Evolutionary conservation across 35 echinoderm and acorn worm species (phyloP), one percentile per base, ranked within the genome.

Genomic region (Apostichopus japonicus): DNA sequence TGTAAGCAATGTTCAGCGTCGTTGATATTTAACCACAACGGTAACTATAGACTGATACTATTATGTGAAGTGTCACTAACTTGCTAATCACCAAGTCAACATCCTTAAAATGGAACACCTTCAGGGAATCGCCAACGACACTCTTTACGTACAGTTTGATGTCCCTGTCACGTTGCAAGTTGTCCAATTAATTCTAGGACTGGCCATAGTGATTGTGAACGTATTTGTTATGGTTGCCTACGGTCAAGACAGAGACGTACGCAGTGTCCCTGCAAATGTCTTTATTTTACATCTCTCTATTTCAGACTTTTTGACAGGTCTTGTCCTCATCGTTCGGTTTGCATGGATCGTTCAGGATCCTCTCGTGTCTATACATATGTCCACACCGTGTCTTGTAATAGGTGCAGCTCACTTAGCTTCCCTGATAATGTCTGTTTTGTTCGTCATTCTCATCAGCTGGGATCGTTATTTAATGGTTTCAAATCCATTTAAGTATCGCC

Each of bases 221-320:
- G 23, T 22, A 21, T 4, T 55, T 11, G 81, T 84, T 22, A 84
- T 84, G 81, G 51, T 84, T 17, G 52, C 81, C n/a, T 84, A 33
- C 53, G 81, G 33, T 10, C 10, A 53, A 54, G 81, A 84, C 53
- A n/a, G 81, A 58, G 81, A 84, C 53, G 55, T 84, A 10, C 81
- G 81, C 13, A 84, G 81, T 7, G 53, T 84, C 22, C 81, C 81
- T 6, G 44, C 51, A 27, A 84, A 84, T 54, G 23, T 10, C 53
- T 84, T 84, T 58, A 84, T 84, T 16, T 8, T 84, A 14, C 51
- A 84, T 56, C 81, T 84, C 21, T 84, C 81, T 14, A 84, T 84
- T 58, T 84, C 81, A 84, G 81, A 84, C 81, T 55, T 84, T 52
- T 4, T 84, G 8, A 84, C 53, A 4, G 81, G 81, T 10, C 17